Conservation (phyloP, 2,888 invertebrate genomes). For the Trilocha varians region DNA sequence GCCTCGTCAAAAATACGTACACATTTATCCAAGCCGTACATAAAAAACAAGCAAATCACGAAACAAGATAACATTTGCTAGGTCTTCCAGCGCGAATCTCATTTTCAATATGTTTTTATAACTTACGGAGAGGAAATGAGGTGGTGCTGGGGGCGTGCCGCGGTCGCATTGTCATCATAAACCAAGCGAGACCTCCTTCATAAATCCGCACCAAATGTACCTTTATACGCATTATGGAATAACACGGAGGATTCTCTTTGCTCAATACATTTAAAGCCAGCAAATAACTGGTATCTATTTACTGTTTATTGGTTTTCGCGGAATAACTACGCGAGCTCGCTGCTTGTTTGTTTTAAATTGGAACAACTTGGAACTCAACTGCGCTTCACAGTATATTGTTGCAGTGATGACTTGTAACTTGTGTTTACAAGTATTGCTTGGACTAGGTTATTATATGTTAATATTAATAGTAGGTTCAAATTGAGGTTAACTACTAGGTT, state of each 20-base stretch:
- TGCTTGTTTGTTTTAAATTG: no score
- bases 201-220: slow-evolving; percentile 68
- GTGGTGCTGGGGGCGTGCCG: slow-evolving; percentile 58
- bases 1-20: slow-evolving; percentile 51
- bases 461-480: no score
- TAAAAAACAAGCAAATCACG: slow-evolving; percentile 66
- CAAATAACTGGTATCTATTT: slow-evolving; percentile 44
- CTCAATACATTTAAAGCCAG: slow-evolving; percentile 54
- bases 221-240: slow-evolving; percentile 69
- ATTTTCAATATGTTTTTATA: slow-evolving; percentile 75
- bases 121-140: slow-evolving; percentile 72
- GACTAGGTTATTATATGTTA: no score
- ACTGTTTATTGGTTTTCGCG: slow-evolving; percentile 25
- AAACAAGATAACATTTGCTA: slow-evolving; percentile 69
- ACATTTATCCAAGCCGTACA: slow-evolving; percentile 45
- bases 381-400: no score
- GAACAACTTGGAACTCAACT: no score
- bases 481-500: no score
- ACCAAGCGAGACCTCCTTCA: slow-evolving; percentile 64
- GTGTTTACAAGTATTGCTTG: no score
- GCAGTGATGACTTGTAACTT: no score
- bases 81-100: slow-evolving; percentile 65
- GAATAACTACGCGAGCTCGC: slow-evolving; percentile 2
- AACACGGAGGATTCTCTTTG: slow-evolving; percentile 49
- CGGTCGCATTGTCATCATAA: slow-evolving; percentile 67